Evolutionary conservation across 2,797 vertebrate genomes (phyloP).

Genomic region (Lemur catta): DNA sequence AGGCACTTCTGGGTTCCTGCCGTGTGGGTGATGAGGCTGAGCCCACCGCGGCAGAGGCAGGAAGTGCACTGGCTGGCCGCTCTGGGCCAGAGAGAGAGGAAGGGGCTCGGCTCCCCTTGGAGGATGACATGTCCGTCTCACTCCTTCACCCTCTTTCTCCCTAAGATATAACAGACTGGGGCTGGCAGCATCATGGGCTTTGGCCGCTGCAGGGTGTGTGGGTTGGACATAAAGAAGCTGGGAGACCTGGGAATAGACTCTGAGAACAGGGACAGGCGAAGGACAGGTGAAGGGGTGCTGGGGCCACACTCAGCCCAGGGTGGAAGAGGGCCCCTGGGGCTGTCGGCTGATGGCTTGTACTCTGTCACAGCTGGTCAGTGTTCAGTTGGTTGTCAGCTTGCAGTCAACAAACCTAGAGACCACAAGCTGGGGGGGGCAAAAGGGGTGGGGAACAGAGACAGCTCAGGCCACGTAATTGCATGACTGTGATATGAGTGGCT

Average conservation of each 20-base stretch:
- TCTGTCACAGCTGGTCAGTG: neutral
- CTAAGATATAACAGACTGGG: neutral
- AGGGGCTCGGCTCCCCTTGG: neutral
- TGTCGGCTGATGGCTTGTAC: neutral
- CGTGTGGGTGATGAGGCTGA: neutral
- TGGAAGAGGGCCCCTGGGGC: neutral
- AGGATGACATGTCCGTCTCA: neutral
- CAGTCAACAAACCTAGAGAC: neutral
- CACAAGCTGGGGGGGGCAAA: neutral
- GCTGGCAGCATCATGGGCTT: neutral
- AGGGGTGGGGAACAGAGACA: neutral
- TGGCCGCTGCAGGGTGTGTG: neutral
- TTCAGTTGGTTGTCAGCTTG: neutral
- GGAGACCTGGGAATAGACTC: neutral
- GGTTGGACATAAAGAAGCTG: neutral
- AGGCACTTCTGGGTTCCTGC: neutral
- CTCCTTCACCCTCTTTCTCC: neutral
- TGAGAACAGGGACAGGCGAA: neutral
- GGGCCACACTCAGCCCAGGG: neutral
- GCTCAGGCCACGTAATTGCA: neutral
- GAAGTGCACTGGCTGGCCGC: neutral
- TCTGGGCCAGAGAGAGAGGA: neutral
- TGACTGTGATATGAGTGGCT: neutral
- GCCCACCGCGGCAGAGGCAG: neutral
- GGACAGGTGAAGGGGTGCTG: neutral